Evolutionary conservation across 2,113 vertebrate genomes (phyloP).

Genomic region (Uropsilus gracilis): DNA sequence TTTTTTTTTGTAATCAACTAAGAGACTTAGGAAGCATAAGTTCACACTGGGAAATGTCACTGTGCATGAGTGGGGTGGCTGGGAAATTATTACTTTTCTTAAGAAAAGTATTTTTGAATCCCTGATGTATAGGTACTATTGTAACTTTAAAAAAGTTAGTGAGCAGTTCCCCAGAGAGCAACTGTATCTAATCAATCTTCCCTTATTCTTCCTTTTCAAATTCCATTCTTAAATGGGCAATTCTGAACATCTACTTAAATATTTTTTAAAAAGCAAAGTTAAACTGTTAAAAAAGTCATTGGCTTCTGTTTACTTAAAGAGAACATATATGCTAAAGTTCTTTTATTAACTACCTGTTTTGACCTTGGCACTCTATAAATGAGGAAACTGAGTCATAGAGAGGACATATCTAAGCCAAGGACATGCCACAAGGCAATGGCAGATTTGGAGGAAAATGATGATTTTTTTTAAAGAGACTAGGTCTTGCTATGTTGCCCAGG

Average conservation of each 20-base stretch:
- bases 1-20: not conserved
- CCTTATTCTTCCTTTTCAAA: not conserved
- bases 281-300: not conserved
- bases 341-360: not conserved
- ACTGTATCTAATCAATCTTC: not conserved
- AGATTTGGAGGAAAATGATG: not conserved
- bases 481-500: too few relatives aligned
- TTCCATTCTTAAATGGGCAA: not conserved
- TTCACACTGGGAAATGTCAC: not conserved
- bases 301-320: not conserved
- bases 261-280: conserved; percentile 22
- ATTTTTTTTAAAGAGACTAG: too few relatives aligned
- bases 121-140: not conserved
- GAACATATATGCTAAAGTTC: not conserved
- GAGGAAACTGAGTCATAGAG: not conserved
- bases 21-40: not conserved
- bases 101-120: not conserved
- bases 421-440: not conserved
- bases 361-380: not conserved
- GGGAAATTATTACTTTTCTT: not conserved
- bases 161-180: not conserved
- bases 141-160: not conserved
- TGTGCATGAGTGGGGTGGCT: not conserved
- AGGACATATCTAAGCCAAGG: not conserved
- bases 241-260: not conserved